These are phyloP conservation scores for Ceriagrion tenellum DNA, from an alignment of 2,888 invertebrate genomes.

Conservation along the genomic window DNA sequence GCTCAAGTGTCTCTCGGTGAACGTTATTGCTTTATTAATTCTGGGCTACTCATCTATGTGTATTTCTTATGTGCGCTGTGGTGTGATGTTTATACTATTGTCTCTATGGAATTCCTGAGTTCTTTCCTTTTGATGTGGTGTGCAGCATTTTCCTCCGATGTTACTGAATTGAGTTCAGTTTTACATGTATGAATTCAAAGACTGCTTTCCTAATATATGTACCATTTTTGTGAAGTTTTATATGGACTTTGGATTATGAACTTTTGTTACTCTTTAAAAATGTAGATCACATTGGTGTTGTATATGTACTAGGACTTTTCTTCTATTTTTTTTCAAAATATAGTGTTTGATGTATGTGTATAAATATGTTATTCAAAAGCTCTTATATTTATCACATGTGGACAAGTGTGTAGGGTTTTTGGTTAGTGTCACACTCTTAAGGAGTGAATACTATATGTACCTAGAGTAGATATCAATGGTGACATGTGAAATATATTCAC, in stretches of 20 bases:
- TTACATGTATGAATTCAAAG: not conserved
- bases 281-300: not conserved
- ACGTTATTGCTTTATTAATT: not conserved
- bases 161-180: not conserved
- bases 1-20: constrained; percentile 29
- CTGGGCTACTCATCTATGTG: not conserved
- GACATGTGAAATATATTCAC: not conserved
- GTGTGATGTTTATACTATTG: not conserved
- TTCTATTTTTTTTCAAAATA: not conserved
- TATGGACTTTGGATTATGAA: not conserved
- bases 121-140: not conserved
- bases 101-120: not conserved
- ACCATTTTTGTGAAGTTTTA: not conserved
- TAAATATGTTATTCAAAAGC: not conserved
- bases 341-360: constrained; percentile 1
- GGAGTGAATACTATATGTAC: not conserved
- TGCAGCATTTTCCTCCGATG: not conserved
- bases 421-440: not conserved
- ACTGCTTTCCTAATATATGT: not conserved
- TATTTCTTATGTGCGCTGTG: not conserved
- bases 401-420: not conserved
- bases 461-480: not conserved
- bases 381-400: not conserved
- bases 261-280: not conserved
- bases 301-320: not conserved